Percentiles rank a stretch among this genome's conserved stretches.
Evolutionary conservation across 2,797 vertebrate species (phyloP).

Genomic region (Myiotriccus ornatus): DNA sequence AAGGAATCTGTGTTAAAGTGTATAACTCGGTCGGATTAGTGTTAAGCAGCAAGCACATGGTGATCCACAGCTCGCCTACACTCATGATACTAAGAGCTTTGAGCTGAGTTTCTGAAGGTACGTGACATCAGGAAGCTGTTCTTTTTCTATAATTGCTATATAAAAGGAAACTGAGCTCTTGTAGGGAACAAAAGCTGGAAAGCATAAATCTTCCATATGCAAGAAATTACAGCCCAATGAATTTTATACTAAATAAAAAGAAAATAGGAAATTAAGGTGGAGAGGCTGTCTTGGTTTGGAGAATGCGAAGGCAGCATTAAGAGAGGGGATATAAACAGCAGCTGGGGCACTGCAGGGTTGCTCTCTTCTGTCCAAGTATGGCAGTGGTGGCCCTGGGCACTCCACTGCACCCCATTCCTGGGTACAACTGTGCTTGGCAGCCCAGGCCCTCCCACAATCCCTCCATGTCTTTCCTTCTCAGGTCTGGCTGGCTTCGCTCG

Average conservation of each 20-base stretch:
- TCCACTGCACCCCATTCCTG: not conserved
- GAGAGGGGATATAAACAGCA: not conserved
- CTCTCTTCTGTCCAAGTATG: not conserved
- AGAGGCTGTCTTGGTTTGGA: not conserved
- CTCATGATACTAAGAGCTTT: not conserved
- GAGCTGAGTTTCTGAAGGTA: not conserved
- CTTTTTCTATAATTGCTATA: not conserved
- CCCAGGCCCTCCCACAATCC: not conserved
- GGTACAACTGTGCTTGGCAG: rapidly evolving
- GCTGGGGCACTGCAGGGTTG: not conserved
- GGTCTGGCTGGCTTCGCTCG: slow-evolving; percentile 83
- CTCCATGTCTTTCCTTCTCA: slow-evolving; percentile 39
- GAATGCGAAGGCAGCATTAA: not conserved
- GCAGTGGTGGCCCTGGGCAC: not conserved
- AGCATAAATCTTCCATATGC: not conserved
- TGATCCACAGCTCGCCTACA: not conserved
- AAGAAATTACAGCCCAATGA: not conserved
- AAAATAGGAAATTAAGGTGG: not conserved
- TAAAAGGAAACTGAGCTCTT: not conserved
- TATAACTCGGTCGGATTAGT: rapidly evolving
- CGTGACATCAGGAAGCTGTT: not conserved
- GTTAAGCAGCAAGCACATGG: not conserved
- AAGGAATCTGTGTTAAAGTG: not conserved
- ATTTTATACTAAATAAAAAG: not conserved
- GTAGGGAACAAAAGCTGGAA: not conserved